phyloP scores from a whole-genome alignment of 2,113 vertebrate genomes.

The Bettongia penicillata region DNA sequence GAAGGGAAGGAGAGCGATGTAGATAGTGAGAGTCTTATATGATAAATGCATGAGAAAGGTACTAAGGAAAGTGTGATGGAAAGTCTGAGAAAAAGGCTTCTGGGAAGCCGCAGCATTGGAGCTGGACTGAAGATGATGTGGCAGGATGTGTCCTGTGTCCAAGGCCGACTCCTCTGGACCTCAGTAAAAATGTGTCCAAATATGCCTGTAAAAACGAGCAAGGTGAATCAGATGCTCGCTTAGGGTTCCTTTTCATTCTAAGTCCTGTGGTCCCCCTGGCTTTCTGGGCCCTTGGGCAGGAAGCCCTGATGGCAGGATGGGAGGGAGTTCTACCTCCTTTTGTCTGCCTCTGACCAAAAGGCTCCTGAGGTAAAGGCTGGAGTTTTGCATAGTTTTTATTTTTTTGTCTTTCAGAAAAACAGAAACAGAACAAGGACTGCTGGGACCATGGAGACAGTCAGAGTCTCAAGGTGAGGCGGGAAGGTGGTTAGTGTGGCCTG shows the following conservation, averaged over 20 bases:
- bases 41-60: neutral
- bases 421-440: slow-evolving; percentile 87
- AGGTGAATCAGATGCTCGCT: neutral
- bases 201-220: neutral
- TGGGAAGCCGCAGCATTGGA: neutral
- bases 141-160: neutral
- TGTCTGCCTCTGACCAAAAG: neutral
- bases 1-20: neutral
- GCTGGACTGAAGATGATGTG: neutral
- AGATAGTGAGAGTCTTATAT: neutral
- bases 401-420: slow-evolving; percentile 82
- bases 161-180: neutral
- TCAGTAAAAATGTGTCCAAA: neutral
- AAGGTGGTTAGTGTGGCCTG: neutral
- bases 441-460: slow-evolving; percentile 90
- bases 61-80: neutral
- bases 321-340: neutral
- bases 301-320: neutral
- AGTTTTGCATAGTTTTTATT: neutral
- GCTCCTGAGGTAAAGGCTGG: neutral
- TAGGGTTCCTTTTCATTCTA: neutral
- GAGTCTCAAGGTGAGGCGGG: slow-evolving; percentile 86
- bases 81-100: neutral
- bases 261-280: neutral
- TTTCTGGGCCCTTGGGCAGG: neutral